phyloP scores from a whole-genome alignment of 2,113 vertebrate genomes.

The Pseudopipra pipra region DNA sequence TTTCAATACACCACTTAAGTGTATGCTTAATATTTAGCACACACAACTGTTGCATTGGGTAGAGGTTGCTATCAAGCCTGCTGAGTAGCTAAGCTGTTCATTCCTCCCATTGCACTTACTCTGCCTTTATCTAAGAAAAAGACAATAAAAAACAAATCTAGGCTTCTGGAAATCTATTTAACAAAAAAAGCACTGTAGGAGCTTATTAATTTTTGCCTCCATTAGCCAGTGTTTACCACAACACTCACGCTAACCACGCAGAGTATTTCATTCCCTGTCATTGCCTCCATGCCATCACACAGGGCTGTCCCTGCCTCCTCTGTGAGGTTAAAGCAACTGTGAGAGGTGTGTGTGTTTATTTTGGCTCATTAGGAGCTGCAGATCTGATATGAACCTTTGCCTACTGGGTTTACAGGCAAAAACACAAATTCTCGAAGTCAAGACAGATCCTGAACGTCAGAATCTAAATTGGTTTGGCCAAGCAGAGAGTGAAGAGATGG shows the following conservation, averaged over 20 bases:
- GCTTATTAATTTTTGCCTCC: background rate
- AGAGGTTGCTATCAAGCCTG: background rate
- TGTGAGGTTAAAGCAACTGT: background rate
- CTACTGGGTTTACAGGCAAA: background rate
- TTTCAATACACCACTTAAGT: background rate
- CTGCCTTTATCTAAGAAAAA: background rate
- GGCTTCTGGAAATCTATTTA: background rate
- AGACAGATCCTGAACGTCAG: background rate
- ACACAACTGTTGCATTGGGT: background rate
- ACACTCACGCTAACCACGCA: background rate
- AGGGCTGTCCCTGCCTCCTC: background rate
- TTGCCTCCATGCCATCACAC: rapidly evolving
- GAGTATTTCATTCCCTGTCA: background rate
- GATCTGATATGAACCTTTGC: background rate
- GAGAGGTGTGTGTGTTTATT: background rate
- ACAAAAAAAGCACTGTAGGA: background rate
- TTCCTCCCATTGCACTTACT: background rate
- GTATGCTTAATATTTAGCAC: background rate
- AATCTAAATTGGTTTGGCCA: background rate
- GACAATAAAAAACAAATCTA: background rate
- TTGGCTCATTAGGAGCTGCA: background rate
- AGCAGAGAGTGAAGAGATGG: background rate
- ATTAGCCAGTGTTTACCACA: background rate
- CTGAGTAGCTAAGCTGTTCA: background rate
- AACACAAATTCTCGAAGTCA: background rate